A percentile compares a stretch with the other conserved stretches of the same genome.
These are phyloP conservation scores for Poeciliopsis paucimaculata DNA, from an alignment of 2,797 vertebrate species.

Conservation along the genomic window DNA sequence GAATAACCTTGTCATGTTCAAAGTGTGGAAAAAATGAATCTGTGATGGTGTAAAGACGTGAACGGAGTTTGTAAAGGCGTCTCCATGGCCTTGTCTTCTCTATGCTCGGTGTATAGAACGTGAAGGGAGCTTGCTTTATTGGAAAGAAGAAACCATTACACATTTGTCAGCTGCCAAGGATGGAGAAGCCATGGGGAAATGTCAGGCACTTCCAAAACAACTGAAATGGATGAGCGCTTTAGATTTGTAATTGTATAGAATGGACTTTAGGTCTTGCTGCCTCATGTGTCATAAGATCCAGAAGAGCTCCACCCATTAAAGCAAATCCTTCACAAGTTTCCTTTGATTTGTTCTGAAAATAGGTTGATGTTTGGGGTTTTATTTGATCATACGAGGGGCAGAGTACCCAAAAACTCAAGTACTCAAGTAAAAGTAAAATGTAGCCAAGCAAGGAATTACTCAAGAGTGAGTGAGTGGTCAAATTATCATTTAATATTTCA, in stretches of 20 bases:
- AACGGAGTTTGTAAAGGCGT: background rate
- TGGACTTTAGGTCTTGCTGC: slow-evolving; percentile 18
- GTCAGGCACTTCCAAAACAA: slow-evolving; percentile 39
- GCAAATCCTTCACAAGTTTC: background rate
- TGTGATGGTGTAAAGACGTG: slow-evolving; percentile 1
- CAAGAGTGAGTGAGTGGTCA: no score
- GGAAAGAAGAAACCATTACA: slow-evolving; percentile 38
- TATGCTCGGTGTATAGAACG: slow-evolving; percentile 19
- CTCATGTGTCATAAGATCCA: slow-evolving; percentile 25
- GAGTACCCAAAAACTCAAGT: no score
- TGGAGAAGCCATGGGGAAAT: slow-evolving; percentile 16
- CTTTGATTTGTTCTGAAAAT: background rate
- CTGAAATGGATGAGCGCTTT: slow-evolving; percentile 42
- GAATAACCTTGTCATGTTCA: background rate
- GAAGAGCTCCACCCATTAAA: background rate
- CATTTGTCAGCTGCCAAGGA: slow-evolving; percentile 47
- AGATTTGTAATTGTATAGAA: slow-evolving; percentile 36
- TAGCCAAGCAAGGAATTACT: no score
- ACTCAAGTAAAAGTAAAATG: no score
- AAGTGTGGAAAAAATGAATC: slow-evolving; percentile 3
- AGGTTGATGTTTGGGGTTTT: background rate
- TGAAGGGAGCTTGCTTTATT: slow-evolving; percentile 40
- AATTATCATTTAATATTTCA: no score
- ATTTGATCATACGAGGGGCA: background rate
- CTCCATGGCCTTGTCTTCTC: background rate